Base-by-base conservation (phyloP, 2,113 vertebrate species). In the Chaetura pelagica region DNA sequence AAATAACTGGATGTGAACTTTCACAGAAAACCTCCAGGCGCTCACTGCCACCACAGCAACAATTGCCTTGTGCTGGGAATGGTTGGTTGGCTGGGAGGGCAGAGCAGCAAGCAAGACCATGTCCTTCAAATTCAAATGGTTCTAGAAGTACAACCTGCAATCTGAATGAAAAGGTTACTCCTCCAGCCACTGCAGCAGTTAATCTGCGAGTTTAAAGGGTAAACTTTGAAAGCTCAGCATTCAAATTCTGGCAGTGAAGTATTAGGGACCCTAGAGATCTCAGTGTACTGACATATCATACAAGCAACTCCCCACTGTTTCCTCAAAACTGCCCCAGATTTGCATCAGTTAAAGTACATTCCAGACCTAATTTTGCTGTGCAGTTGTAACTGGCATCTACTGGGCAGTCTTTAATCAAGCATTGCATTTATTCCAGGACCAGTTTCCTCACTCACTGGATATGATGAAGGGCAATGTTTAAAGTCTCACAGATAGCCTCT, bases 231-330 rank as follows among this genome's bases (percentile, higher is more conserved):
- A 91, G 67, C 74, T 77, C 78, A 81, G 46, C 67, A 63, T 88
- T 95, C 68, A 77, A 10, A 95, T 77, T 62, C 75, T 85, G 55
- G 29, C 88, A 94, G 67, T 87, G 67, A 91, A 93, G 59, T 77
- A 80, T 83, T 86, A 80, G 59, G 21, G 20, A 92, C 55, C 79
- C 64, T 74, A 38, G 68, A 86, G 90, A 59, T 77, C 51, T 55
- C 49, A 4, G 13, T 22, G 42, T 59, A 67, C 42, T 52, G 72
- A 58, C 20, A 17, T 9, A 35, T 18, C 44, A 67, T 58, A 64
- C 11, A 69, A 74, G 38, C 22, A 80, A 42, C 40, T 90, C 42
- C 51, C 35, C 40, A 32, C 27, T 59, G 87, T 67, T 80, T 49
- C 58, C 59, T 86, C 79, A 32, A 38, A 88, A 88, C 17, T 73